Conservation (phyloP, 2,888 invertebrate genomes). For the Heteromyza rotundicornis region DNA sequence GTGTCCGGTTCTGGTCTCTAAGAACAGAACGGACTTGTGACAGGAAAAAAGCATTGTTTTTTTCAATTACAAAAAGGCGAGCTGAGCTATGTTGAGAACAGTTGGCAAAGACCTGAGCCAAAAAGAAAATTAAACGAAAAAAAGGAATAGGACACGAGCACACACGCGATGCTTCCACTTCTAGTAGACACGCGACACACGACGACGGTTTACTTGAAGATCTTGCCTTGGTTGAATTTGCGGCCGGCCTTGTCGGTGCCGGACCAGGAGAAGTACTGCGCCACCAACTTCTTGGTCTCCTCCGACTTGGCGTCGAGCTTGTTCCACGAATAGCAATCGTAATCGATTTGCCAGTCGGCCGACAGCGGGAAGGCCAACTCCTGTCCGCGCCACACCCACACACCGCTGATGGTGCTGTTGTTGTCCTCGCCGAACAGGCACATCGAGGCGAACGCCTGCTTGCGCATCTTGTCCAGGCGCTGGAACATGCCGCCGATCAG, state of each 20-base stretch:
- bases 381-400: conserved; percentile 98
- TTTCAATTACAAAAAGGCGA: neutral
- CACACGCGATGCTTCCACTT: neutral
- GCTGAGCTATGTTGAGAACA: neutral
- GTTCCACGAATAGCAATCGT: conserved; percentile 94
- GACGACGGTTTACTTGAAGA: conserved; percentile 84
- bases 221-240: conserved; percentile 97
- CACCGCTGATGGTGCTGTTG: conserved; percentile 90
- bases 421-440: conserved; percentile 93
- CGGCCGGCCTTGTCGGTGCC: conserved; percentile 87
- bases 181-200: neutral
- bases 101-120: neutral
- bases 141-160: neutral
- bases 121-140: neutral
- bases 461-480: conserved; percentile 96
- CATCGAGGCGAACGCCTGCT: conserved; percentile 92
- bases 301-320: conserved; percentile 83
- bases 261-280: conserved; percentile 89
- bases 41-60: neutral
- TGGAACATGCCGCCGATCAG: conserved; percentile 98
- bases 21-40: neutral
- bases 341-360: conserved; percentile 96
- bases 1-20: no score
- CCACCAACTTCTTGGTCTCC: conserved; percentile 84
- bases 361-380: conserved; percentile 89